These are phyloP conservation scores for Epizoanthus stellaris DNA, from an alignment of 92 coral and sea anemone genomes.

Conservation along the genomic window DNA sequence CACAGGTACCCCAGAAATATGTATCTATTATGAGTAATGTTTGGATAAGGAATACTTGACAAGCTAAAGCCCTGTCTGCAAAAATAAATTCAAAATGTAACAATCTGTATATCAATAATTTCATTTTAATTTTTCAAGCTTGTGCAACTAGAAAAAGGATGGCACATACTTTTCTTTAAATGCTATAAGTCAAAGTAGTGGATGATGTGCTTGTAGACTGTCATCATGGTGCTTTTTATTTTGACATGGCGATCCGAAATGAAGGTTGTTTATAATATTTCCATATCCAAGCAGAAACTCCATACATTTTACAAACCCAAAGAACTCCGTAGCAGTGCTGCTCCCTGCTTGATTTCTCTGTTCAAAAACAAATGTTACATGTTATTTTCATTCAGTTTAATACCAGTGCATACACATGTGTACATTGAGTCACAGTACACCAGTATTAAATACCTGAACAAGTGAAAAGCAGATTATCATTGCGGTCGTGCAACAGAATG, in stretches of 20 bases:
- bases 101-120: no score
- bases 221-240: slow-evolving; percentile 20
- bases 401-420: no score
- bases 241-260: slow-evolving; percentile 33
- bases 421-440: no score
- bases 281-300: slow-evolving; percentile 35
- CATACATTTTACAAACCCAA: slow-evolving; percentile 32
- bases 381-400: no score
- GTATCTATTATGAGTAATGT: no score
- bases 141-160: not conserved
- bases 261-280: slow-evolving; percentile 25
- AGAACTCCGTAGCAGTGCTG: not conserved
- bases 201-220: slow-evolving; percentile 19
- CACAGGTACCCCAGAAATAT: no score
- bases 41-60: no score
- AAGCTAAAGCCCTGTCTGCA: no score
- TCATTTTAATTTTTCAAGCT: not conserved
- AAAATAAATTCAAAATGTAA: no score
- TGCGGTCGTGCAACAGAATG: no score
- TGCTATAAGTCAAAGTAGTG: slow-evolving; percentile 28
- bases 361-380: not conserved
- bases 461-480: no score
- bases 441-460: no score
- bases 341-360: slow-evolving; percentile 43
- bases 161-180: slow-evolving; percentile 15